phyloP scores from a whole-genome alignment of 2,888 invertebrate species.

The Aradus depressus region DNA sequence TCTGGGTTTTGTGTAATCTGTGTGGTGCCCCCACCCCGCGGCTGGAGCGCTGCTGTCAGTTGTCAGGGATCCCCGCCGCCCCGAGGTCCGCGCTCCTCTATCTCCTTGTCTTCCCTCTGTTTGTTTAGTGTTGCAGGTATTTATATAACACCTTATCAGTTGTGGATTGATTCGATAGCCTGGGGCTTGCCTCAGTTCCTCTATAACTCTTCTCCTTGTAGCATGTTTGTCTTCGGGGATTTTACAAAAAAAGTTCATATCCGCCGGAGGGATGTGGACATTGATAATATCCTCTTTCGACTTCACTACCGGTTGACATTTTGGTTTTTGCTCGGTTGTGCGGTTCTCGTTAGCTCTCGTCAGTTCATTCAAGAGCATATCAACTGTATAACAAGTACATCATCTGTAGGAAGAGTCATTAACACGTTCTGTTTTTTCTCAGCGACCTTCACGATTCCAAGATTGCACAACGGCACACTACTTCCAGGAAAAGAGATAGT shows the following conservation, averaged over 20 bases:
- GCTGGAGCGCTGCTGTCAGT: too few species aligned
- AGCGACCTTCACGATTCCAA: slow-evolving; percentile 82
- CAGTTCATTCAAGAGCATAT: slow-evolving; percentile 97
- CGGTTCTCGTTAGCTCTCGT: slow-evolving; percentile 80
- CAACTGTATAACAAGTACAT: slow-evolving; percentile 70
- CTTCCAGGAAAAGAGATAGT: slow-evolving; percentile 58
- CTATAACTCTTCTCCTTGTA: neutral
- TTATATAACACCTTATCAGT: too few species aligned
- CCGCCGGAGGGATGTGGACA: slow-evolving; percentile 49
- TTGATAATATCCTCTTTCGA: slow-evolving; percentile 88
- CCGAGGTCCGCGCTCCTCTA: too few species aligned
- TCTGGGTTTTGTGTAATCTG: too few species aligned
- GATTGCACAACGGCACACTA: slow-evolving; percentile 62
- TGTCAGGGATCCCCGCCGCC: too few species aligned
- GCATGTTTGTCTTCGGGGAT: slow-evolving; percentile 24
- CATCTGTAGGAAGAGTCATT: slow-evolving; percentile 77
- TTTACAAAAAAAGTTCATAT: slow-evolving; percentile 17
- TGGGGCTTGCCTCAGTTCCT: too few species aligned
- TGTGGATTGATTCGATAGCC: too few species aligned
- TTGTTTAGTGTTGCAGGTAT: too few species aligned
- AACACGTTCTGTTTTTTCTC: slow-evolving; percentile 82
- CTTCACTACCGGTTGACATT: slow-evolving; percentile 89
- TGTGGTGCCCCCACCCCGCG: too few species aligned
- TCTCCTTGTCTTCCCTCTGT: too few species aligned
- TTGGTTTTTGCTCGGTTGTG: slow-evolving; percentile 80